Evolutionary conservation across 2,797 vertebrate genomes (phyloP).

Genomic region (Myotis myotis): DNA sequence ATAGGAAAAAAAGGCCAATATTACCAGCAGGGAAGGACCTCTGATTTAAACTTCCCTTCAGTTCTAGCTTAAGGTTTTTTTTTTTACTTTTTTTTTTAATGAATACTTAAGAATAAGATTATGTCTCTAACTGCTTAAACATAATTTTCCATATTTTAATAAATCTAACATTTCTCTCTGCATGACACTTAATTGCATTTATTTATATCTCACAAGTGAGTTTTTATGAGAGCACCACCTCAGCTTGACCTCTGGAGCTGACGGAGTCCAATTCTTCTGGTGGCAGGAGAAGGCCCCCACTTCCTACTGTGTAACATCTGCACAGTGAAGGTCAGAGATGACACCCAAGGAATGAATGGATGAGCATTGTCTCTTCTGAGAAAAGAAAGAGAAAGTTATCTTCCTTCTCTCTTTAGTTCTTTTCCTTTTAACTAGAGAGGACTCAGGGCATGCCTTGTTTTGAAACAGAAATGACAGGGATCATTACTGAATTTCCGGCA

Average conservation of each 20-base stretch:
- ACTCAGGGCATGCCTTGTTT: neutral
- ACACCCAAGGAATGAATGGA: neutral
- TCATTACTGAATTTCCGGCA: neutral
- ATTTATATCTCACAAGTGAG: neutral
- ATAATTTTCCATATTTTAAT: neutral
- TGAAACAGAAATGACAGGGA: neutral
- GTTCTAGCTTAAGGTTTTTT: neutral
- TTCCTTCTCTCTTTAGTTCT: neutral
- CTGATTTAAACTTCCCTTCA: neutral
- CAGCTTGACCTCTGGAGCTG: neutral
- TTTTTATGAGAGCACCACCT: neutral
- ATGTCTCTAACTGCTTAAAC: neutral
- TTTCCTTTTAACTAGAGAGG: neutral
- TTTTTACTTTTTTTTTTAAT: neutral
- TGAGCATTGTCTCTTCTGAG: neutral
- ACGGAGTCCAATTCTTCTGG: neutral
- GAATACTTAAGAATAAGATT: neutral
- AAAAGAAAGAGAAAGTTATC: neutral
- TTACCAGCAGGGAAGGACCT: neutral
- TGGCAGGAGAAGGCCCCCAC: neutral
- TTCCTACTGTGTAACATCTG: neutral
- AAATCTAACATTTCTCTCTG: neutral
- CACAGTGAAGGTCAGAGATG: neutral
- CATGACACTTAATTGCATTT: neutral
- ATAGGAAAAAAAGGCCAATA: neutral